Conservation (phyloP, 2,797 vertebrate species). For the Nothura maculosa region DNA sequence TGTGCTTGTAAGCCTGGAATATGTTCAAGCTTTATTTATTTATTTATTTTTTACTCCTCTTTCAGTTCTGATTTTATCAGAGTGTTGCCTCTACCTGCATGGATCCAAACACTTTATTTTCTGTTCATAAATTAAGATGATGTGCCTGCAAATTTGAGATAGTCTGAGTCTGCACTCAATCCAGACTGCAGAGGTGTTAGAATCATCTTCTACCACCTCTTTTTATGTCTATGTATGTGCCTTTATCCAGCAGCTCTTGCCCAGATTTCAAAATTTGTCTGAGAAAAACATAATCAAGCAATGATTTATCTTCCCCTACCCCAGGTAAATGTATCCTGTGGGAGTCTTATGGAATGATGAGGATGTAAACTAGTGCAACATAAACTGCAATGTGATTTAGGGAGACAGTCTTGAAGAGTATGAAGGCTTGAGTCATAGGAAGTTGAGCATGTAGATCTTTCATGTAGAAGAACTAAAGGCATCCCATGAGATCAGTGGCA, state of each 20-base stretch:
- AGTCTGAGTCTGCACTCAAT: background rate
- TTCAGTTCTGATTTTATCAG: background rate
- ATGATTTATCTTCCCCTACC: background rate
- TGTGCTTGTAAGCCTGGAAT: background rate
- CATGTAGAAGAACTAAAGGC: background rate
- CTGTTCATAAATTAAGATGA: background rate
- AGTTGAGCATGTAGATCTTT: background rate
- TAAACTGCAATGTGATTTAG: background rate
- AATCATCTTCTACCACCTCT: background rate
- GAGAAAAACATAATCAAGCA: background rate
- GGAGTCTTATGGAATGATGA: background rate
- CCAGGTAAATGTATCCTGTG: background rate
- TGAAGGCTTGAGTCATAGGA: background rate
- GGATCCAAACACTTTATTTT: background rate
- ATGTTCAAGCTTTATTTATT: background rate
- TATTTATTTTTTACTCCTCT: background rate
- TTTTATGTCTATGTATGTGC: background rate
- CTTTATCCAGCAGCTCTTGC: background rate
- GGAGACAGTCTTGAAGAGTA: background rate
- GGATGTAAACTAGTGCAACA: background rate
- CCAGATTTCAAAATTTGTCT: background rate
- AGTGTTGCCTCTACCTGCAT: background rate
- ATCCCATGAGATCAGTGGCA: background rate
- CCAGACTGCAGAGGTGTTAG: background rate
- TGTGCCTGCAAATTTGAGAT: background rate